phyloP scores from a whole-genome alignment of 2,113 vertebrate species.

The Ciconia maguari region DNA sequence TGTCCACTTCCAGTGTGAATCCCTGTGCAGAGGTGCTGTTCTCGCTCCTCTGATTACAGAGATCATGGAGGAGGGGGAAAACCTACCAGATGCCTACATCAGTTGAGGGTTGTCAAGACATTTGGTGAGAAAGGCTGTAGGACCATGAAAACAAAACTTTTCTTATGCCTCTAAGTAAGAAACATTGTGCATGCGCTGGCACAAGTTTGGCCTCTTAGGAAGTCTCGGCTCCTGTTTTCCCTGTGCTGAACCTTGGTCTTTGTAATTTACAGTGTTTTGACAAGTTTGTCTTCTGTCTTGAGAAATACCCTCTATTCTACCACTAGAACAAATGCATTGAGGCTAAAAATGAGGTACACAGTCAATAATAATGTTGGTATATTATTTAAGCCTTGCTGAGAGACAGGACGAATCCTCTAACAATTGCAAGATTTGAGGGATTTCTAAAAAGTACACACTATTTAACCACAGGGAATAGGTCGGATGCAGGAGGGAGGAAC shows the following conservation, averaged over 20 bases:
- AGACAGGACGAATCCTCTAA: neutral
- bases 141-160: neutral
- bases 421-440: neutral
- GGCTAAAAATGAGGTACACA: neutral
- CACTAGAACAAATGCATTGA: neutral
- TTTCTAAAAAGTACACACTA: neutral
- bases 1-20: neutral
- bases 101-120: neutral
- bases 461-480: neutral
- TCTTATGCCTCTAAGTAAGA: slow-evolving; percentile 25
- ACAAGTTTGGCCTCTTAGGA: neutral
- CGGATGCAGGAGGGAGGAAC: neutral
- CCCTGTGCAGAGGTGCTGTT: neutral
- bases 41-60: neutral
- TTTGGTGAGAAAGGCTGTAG: slow-evolving; percentile 13
- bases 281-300: slow-evolving; percentile 1
- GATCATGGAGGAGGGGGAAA: neutral
- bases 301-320: slow-evolving; percentile 18
- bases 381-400: neutral
- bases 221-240: neutral
- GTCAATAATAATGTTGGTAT: neutral
- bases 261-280: slow-evolving; percentile 28
- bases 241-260: neutral
- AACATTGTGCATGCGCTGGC: neutral
- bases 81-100: neutral